phyloP scores from a whole-genome alignment of 2,888 invertebrate species.

The Scrobipalpa costella region DNA sequence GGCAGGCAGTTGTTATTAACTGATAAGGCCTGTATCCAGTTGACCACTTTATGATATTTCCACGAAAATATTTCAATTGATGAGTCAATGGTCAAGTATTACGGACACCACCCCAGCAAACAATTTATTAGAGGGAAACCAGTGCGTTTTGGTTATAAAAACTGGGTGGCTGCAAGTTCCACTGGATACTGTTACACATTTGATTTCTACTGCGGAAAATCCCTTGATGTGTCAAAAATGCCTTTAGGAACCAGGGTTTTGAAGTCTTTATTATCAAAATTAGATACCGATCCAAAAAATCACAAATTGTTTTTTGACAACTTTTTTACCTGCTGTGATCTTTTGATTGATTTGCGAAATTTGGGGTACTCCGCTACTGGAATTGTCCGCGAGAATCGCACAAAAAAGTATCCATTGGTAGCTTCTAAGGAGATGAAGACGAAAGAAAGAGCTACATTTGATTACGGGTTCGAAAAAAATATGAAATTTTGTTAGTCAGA shows the following conservation, averaged over 20 bases:
- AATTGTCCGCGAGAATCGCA: slow-evolving; percentile 12
- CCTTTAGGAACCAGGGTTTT: slow-evolving; percentile 17
- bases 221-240: not conserved
- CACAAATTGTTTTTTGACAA: slow-evolving; percentile 20
- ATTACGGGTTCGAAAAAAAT: slow-evolving; percentile 16
- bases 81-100: slow-evolving; percentile 42
- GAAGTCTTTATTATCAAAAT: slow-evolving; percentile 6
- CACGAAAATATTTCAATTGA: slow-evolving; percentile 38
- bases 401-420: slow-evolving; percentile 15
- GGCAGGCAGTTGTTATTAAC: no score
- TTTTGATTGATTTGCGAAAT: slow-evolving; percentile 3
- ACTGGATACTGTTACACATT: slow-evolving; percentile 38
- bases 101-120: slow-evolving; percentile 38
- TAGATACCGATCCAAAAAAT: slow-evolving; percentile 6
- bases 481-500: slow-evolving; percentile 14
- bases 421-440: slow-evolving; percentile 10
- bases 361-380: slow-evolving; percentile 17
- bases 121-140: slow-evolving; percentile 43
- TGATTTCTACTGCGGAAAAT: slow-evolving; percentile 30
- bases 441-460: not conserved
- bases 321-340: slow-evolving; percentile 18
- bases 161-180: slow-evolving; percentile 41
- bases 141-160: slow-evolving; percentile 43
- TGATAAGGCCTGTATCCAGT: no score
- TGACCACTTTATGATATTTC: no score